A percentile compares a stretch with the other conserved stretches of the same genome.
phyloP scores from a whole-genome alignment of 2,113 vertebrate genomes.

The Dicerorhinus sumatrensis region DNA sequence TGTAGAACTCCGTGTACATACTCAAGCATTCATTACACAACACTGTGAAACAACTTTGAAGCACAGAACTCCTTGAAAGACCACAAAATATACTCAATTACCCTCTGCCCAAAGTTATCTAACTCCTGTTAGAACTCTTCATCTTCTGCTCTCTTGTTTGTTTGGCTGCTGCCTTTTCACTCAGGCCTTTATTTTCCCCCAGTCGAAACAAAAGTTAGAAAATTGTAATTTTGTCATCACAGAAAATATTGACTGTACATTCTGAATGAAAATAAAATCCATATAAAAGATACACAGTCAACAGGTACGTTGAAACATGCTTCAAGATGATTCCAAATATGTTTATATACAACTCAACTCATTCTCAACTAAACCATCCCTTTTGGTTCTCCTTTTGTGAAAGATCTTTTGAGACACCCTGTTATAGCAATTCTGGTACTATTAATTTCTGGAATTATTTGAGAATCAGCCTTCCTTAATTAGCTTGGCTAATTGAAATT shows the following conservation, averaged over 20 bases:
- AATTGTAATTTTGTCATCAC: neutral
- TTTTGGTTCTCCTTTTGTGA: constrained; percentile 1
- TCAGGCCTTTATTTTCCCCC: neutral
- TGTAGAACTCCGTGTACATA: neutral
- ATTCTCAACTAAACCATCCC: neutral
- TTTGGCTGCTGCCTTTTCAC: neutral
- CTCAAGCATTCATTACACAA: neutral
- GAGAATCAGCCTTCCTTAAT: constrained; percentile 63
- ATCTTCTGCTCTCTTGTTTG: neutral
- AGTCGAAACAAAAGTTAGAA: neutral
- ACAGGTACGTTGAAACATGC: neutral
- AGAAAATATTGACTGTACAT: neutral
- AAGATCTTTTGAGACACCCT: constrained; percentile 38
- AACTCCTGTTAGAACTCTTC: neutral
- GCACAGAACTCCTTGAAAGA: neutral
- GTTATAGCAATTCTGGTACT: constrained; percentile 50
- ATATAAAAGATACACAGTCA: neutral
- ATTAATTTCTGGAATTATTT: constrained; percentile 72
- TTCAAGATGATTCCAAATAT: neutral
- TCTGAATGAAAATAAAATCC: neutral
- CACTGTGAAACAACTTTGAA: neutral
- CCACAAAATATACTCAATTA: neutral
- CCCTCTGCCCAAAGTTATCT: neutral
- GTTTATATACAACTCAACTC: neutral
- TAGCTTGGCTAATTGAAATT: constrained; percentile 72